A percentile compares a stretch with the other conserved stretches of the same genome.
phyloP scores from a whole-genome alignment of 2,888 invertebrate genomes.

The Erynnis tages region DNA sequence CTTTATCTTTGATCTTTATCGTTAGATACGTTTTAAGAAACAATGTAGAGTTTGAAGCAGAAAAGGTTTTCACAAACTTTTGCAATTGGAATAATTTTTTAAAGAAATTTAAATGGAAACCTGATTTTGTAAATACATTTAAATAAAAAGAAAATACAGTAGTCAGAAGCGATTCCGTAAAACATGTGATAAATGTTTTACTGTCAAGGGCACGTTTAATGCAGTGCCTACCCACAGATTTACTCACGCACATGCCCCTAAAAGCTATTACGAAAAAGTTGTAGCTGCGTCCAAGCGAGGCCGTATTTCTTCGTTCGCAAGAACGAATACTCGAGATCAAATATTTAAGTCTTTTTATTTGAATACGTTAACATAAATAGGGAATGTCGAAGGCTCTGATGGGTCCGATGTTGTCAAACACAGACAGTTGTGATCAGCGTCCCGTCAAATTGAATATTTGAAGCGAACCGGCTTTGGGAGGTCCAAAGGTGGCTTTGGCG shows the following conservation, averaged over 20 bases:
- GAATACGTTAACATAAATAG: conserved; percentile 23
- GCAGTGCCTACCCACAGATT: neutral
- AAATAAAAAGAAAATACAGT: no score
- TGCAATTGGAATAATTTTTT: no score
- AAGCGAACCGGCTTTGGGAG: conserved; percentile 43
- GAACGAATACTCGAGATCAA: conserved; percentile 11
- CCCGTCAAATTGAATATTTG: conserved; percentile 67
- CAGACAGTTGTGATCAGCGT: conserved; percentile 62
- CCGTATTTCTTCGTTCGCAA: conserved; percentile 19
- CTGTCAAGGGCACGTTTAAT: no score
- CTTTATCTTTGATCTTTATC: no score
- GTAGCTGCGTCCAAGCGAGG: neutral
- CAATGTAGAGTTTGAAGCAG: no score
- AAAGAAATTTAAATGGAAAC: no score
- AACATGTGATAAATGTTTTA: no score
- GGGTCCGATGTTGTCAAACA: conserved; percentile 50
- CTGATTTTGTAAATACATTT: no score
- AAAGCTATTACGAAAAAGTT: neutral
- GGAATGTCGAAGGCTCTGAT: conserved; percentile 38
- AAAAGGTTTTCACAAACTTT: no score
- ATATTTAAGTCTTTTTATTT: conserved; percentile 23
- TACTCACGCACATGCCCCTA: neutral
- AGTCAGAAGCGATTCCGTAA: no score
- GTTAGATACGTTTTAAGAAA: no score
- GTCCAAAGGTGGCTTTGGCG: conserved; percentile 13